Evolutionary conservation across 2,888 invertebrate species (phyloP).

Genomic region (Helicoverpa assulta): DNA sequence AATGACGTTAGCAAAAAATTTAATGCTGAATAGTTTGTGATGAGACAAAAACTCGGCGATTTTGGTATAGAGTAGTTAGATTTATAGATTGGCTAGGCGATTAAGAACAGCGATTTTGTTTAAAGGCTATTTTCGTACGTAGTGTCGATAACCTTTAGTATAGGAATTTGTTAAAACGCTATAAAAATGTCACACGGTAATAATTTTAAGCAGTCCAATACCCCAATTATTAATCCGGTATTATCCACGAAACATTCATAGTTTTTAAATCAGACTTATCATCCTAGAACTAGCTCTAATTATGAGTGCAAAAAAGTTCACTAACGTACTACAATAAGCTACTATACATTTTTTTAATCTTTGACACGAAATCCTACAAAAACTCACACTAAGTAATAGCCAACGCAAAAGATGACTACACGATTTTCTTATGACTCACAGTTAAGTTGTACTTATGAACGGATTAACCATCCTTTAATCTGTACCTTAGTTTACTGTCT

Average conservation of each 20-base stretch:
- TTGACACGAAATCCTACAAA: constrained; percentile 40
- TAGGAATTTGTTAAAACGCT: too few species aligned
- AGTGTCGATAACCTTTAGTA: too few species aligned
- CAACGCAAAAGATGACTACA: constrained; percentile 72
- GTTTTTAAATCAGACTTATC: too few species aligned
- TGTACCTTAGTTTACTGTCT: background rate
- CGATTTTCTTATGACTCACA: constrained; percentile 50
- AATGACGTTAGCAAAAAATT: constrained; percentile 82
- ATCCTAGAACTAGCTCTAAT: too few species aligned
- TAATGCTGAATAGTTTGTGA: constrained; percentile 68
- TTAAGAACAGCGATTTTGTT: background rate
- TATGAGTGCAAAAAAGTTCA: too few species aligned
- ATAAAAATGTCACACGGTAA: too few species aligned
- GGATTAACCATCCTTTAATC: background rate
- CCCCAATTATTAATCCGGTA: too few species aligned
- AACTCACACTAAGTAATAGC: constrained; percentile 73
- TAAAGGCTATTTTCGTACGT: too few species aligned
- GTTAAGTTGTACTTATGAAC: constrained; percentile 1
- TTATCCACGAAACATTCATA: too few species aligned
- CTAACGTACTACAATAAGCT: too few species aligned
- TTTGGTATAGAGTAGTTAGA: constrained; percentile 38
- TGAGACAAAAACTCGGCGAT: constrained; percentile 49
- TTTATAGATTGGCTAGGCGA: background rate
- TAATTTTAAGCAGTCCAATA: too few species aligned
- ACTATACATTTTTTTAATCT: constrained; percentile 31